Evolutionary conservation across 2,888 invertebrate genomes (phyloP), one percentile per base, ranked within the genome.

Genomic region (Iselma pallidipennis): DNA sequence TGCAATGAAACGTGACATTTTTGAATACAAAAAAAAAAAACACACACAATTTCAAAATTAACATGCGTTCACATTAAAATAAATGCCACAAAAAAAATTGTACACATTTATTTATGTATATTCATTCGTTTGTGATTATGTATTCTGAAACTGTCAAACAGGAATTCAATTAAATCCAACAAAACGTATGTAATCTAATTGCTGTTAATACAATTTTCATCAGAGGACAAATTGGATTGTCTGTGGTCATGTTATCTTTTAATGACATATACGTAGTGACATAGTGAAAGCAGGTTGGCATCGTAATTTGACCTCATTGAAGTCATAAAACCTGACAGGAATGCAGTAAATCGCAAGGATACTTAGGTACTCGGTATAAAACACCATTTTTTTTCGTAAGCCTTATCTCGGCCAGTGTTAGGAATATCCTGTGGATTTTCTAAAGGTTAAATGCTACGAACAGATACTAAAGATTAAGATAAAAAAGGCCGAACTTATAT

Each of bases 131-230:
- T 59, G 57, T 65, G 62, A 68, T 68, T 68, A 66, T 58, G 51
- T 51, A 63, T 60, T 58, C 56, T 52, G 60, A 52, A 63, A 65
- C 65, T 52, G 65, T 65, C 61, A 64, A 63, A 67, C 61, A 64
- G 64, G 60, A 70, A 71, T 71, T 70, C 64, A 67, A 70, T 71
- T 71, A 70, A 57, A 69, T 63, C 63, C 66, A 57, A 66, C 66
- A 70, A 21, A n/a, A 71, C 69, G 66, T 67, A 70, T 66, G 68
- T 69, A 69, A 68, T 66, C 66, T 71, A 71, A 71, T 71, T 71
- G 69, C 62, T 61, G 69, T 54, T 71, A 71, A 71, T 70, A 65
- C 63, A 71, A 71, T 69, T 70, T 71, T 70, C 71, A 71, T 68
- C 70, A 62, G 54, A 53, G 69, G 62, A 68, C 69, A 69, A 69